These are phyloP conservation scores for Silurus asotus DNA, from an alignment of 2,113 vertebrate species.

Conservation along the genomic window DNA sequence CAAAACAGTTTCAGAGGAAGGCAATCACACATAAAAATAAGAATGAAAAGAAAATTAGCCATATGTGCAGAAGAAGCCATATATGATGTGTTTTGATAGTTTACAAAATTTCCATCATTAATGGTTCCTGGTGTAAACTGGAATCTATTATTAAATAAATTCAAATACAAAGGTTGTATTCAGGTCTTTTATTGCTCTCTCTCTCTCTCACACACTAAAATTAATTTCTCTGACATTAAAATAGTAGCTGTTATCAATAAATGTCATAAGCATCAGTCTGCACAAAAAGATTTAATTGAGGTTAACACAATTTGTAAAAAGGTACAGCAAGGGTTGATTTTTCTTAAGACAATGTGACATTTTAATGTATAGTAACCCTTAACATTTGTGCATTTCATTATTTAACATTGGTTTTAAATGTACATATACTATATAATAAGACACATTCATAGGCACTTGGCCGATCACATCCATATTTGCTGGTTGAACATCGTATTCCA, in stretches of 20 bases:
- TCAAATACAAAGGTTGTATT: neutral
- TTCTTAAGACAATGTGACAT: neutral
- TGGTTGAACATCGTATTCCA: too few species aligned
- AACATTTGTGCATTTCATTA: neutral
- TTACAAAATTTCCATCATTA: neutral
- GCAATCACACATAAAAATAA: neutral
- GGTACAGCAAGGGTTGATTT: neutral
- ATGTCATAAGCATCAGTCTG: neutral
- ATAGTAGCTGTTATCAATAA: neutral
- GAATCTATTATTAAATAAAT: neutral
- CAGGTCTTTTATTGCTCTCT: neutral
- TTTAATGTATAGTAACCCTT: neutral
- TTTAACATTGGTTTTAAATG: neutral
- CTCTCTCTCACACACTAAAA: neutral
- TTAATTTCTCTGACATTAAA: neutral
- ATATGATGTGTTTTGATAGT: neutral
- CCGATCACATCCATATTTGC: too few species aligned
- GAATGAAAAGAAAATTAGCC: neutral
- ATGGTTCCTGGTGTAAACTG: too few species aligned
- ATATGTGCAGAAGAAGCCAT: neutral
- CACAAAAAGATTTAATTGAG: neutral
- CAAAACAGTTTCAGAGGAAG: neutral
- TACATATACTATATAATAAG: too few species aligned
- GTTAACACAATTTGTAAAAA: neutral
- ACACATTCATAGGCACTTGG: too few species aligned